phyloP scores from a whole-genome alignment of 2,113 vertebrate species.

The Rhinoptilus africanus region DNA sequence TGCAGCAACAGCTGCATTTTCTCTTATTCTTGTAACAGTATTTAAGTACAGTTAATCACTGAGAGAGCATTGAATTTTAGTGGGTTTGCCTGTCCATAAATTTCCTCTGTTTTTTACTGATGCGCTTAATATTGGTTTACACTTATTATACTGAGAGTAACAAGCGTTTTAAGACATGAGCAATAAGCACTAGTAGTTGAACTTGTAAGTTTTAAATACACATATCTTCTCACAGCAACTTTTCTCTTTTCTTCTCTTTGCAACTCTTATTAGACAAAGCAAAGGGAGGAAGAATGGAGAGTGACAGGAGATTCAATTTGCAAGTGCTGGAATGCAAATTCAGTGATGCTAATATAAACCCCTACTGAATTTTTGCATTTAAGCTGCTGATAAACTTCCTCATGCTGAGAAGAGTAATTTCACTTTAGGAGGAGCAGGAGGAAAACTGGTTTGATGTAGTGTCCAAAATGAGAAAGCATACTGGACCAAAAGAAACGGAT shows the following conservation, averaged over 20 bases:
- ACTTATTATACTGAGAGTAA: not conserved
- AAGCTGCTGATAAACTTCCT: conserved; percentile 19
- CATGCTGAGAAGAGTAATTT: conserved; percentile 47
- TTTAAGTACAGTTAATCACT: conserved; percentile 18
- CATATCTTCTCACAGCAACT: not conserved
- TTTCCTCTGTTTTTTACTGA: not conserved
- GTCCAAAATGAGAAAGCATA: conserved; percentile 4
- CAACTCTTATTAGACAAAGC: not conserved
- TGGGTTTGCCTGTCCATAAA: not conserved
- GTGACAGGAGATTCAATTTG: conserved; percentile 1
- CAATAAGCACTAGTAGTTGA: not conserved
- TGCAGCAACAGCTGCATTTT: conserved; percentile 5
- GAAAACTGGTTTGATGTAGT: not conserved
- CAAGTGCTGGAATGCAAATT: conserved; percentile 32
- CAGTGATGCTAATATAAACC: not conserved
- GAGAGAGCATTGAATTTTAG: not conserved
- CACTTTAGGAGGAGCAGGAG: not conserved
- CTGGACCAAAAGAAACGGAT: not conserved
- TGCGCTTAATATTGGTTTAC: not conserved
- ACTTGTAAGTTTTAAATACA: not conserved
- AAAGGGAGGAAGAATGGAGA: not conserved
- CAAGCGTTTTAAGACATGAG: not conserved
- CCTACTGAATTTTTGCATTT: conserved; percentile 7
- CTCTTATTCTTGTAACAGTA: not conserved
- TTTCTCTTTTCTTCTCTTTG: not conserved